These are phyloP conservation scores for Pristionchus fissidentatus DNA, from an alignment of 2,888 invertebrate species.

Conservation along the genomic window DNA sequence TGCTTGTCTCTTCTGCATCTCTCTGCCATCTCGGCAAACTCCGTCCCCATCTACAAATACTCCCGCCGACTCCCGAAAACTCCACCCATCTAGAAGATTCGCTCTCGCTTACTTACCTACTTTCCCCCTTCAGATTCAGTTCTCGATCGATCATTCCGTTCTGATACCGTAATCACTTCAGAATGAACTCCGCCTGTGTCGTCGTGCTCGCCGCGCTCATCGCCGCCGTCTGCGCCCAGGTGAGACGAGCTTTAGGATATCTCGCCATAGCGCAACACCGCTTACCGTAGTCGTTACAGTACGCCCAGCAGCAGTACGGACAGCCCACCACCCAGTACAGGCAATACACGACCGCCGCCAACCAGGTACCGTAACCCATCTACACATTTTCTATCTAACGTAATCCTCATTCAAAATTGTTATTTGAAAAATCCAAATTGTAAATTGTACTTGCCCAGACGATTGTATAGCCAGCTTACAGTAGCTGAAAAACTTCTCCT, in stretches of 20 bases:
- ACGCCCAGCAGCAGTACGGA: neutral
- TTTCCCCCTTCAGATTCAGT: constrained; percentile 4
- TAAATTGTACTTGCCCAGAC: too few species aligned
- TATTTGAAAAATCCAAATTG: too few species aligned
- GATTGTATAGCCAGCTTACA: too few species aligned
- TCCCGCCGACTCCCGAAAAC: neutral
- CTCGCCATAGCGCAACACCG: neutral
- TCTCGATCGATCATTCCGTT: neutral
- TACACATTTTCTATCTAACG: too few species aligned
- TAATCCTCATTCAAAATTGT: too few species aligned
- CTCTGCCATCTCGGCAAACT: constrained; percentile 15
- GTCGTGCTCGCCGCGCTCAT: constrained; percentile 1
- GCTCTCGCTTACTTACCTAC: neutral
- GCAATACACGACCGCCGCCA: constrained; percentile 15
- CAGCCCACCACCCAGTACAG: neutral
- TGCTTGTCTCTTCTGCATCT: constrained; percentile 15
- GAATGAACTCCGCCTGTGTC: constrained; percentile 25
- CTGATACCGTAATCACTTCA: neutral
- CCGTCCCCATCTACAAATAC: constrained; percentile 33
- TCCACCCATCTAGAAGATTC: constrained; percentile 25
- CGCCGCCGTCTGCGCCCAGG: constrained; percentile 8
- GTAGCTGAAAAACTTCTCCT: too few species aligned
- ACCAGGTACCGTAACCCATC: constrained; percentile 14
- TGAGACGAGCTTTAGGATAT: neutral
- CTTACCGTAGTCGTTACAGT: neutral